Evolutionary conservation across 2,888 invertebrate species (phyloP).

Genomic region (Cremastinae sp.): DNA sequence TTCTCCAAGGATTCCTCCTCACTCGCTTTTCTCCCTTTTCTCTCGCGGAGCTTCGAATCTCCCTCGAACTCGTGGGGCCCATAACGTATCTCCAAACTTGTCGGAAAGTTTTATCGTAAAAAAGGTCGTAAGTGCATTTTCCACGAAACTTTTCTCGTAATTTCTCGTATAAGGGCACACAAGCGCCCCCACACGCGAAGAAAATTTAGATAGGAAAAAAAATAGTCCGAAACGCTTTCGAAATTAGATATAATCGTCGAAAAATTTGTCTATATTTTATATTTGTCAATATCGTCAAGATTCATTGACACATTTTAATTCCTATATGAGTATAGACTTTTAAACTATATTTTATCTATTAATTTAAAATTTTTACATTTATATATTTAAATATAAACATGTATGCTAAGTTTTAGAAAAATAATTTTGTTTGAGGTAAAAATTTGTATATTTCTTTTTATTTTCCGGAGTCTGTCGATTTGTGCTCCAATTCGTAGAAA

Average conservation of each 20-base stretch:
- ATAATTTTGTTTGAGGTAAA: no score
- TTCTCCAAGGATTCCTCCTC: background rate
- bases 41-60: constrained; percentile 26
- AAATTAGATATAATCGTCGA: background rate
- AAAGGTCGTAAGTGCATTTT: constrained; percentile 69
- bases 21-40: constrained; percentile 11
- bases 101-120: constrained; percentile 75
- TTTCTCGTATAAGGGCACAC: background rate
- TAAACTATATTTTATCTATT: no score
- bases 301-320: no score
- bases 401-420: no score
- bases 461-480: constrained; percentile 5
- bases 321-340: no score
- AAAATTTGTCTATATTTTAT: no score
- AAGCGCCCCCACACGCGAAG: background rate
- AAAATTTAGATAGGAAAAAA: background rate
- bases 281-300: no score
- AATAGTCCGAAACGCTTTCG: no score
- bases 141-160: constrained; percentile 59
- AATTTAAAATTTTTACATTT: no score
- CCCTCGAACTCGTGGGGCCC: constrained; percentile 16
- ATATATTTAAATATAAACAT: no score
- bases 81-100: constrained; percentile 65
- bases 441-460: no score
- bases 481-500: constrained; percentile 27